Percentiles rank a stretch among this genome's conserved stretches.
phyloP scores from a whole-genome alignment of 1,140 invertebrate species.

The Spodoptera frugiperda region DNA sequence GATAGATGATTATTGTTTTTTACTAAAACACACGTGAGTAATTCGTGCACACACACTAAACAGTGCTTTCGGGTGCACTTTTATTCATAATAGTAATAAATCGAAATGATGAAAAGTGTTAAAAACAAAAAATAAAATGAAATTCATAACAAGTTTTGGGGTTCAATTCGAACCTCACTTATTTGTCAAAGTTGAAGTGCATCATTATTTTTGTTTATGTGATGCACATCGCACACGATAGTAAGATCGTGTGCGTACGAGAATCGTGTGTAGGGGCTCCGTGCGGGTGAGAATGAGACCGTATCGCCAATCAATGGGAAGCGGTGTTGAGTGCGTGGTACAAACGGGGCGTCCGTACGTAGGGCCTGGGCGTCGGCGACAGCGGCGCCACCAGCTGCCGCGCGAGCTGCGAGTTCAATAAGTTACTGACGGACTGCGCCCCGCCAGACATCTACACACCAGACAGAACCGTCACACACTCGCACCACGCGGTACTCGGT shows the following conservation, averaged over 20 bases:
- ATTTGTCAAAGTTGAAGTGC: neutral
- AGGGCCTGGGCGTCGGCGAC: constrained; percentile 76
- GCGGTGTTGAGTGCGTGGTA: constrained; percentile 86
- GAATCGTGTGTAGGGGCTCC: constrained; percentile 44
- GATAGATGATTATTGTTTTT: too few relatives aligned
- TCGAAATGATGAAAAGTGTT: too few relatives aligned
- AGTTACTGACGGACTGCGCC: constrained; percentile 70
- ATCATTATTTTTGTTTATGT: neutral
- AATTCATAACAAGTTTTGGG: too few relatives aligned
- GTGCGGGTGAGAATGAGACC: constrained; percentile 60
- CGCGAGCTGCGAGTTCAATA: constrained; percentile 87
- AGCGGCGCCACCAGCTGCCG: constrained; percentile 87
- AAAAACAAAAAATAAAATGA: too few relatives aligned
- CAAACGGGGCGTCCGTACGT: constrained; percentile 85
- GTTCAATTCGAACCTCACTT: too few relatives aligned
- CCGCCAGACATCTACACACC: constrained; percentile 66
- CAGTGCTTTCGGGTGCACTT: too few relatives aligned
- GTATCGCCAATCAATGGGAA: constrained; percentile 81
- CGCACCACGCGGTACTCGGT: constrained; percentile 10
- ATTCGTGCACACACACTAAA: too few relatives aligned
- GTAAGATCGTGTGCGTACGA: constrained; percentile 28
- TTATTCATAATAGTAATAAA: too few relatives aligned
- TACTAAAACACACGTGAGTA: too few relatives aligned
- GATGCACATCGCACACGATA: neutral
- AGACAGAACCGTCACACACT: constrained; percentile 58